phyloP scores from a whole-genome alignment of 2,797 vertebrate genomes.

The Syncerus caffer region DNA sequence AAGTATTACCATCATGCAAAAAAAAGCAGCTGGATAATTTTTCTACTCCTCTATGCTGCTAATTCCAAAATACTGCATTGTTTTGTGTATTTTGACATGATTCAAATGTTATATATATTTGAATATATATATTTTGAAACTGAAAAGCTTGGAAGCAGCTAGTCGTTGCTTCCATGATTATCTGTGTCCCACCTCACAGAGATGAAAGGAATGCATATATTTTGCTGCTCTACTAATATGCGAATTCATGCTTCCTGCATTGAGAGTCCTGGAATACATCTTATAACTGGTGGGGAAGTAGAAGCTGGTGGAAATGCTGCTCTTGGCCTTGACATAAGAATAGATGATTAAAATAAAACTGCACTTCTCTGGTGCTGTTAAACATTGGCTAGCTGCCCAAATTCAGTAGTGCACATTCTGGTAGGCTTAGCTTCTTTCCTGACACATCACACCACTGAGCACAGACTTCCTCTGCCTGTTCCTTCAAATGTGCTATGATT shows the following conservation, averaged over 20 bases:
- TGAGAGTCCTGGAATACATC: not conserved
- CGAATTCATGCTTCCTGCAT: not conserved
- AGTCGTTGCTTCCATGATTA: not conserved
- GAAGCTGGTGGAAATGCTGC: constrained; percentile 30
- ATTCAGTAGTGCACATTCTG: not conserved
- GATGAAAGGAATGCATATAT: not conserved
- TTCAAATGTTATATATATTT: not conserved
- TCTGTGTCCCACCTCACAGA: not conserved
- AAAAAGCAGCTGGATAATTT: not conserved
- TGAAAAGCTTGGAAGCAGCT: not conserved
- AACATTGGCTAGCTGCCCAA: constrained; percentile 45
- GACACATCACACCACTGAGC: constrained; percentile 56
- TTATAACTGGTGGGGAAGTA: not conserved
- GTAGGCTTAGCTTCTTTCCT: constrained; percentile 58
- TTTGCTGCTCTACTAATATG: not conserved
- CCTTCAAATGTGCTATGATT: constrained; percentile 68
- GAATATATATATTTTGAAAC: not conserved
- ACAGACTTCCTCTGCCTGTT: constrained; percentile 62
- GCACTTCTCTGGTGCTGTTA: constrained; percentile 25
- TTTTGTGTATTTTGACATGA: not conserved
- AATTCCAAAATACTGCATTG: not conserved
- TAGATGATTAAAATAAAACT: constrained; percentile 58
- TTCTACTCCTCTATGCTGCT: not conserved
- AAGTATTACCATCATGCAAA: not conserved
- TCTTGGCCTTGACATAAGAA: constrained; percentile 52